These are phyloP conservation scores for Coronaproctus castanopsis DNA, from an alignment of 2,888 invertebrate species.

Conservation along the genomic window DNA sequence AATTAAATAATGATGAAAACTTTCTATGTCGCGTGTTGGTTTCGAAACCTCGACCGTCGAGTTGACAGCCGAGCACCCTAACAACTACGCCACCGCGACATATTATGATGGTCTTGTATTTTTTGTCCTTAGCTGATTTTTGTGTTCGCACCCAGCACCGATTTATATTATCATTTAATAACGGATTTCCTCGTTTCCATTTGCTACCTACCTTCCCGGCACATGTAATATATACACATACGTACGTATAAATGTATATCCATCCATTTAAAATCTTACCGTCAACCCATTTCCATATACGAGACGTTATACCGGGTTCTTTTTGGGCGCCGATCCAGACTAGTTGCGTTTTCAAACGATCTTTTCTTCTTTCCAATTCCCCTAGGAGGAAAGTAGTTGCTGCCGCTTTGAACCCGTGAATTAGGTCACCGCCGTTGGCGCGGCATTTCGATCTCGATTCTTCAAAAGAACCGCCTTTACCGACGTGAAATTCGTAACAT, in stretches of 20 bases:
- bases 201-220: too few species aligned
- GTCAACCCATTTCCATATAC: slow-evolving; percentile 78
- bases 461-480: slow-evolving; percentile 60
- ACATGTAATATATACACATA: neutral
- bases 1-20: too few species aligned
- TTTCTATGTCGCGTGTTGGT: too few species aligned
- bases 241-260: neutral
- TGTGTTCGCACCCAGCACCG: too few species aligned
- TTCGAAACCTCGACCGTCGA: too few species aligned
- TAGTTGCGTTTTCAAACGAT: slow-evolving; percentile 58
- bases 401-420: slow-evolving; percentile 40
- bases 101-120: too few species aligned
- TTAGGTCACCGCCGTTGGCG: slow-evolving; percentile 45
- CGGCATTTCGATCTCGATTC: slow-evolving; percentile 58
- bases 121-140: too few species aligned
- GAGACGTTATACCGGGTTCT: slow-evolving; percentile 58
- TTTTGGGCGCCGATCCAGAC: slow-evolving; percentile 84
- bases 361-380: slow-evolving; percentile 59
- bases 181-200: too few species aligned
- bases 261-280: slow-evolving; percentile 33
- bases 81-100: too few species aligned
- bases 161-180: too few species aligned
- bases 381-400: slow-evolving; percentile 47
- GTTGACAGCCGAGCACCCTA: too few species aligned
- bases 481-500: slow-evolving; percentile 73